These are phyloP conservation scores for Coenonympha glycerion DNA, from an alignment of 2,888 invertebrate genomes.

Conservation along the genomic window DNA sequence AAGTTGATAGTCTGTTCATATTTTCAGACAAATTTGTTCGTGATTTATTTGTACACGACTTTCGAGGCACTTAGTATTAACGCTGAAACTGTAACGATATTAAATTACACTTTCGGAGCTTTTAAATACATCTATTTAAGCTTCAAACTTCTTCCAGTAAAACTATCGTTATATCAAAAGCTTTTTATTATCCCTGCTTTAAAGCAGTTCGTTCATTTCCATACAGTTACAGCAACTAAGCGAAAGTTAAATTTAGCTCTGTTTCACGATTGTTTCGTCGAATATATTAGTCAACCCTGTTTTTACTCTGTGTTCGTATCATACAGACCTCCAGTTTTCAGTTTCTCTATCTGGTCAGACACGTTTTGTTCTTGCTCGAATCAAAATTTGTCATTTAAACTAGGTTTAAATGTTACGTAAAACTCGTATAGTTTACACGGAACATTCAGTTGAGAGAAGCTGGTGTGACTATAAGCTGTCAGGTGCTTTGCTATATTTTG, in stretches of 20 bases:
- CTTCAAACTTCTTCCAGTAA: not conserved
- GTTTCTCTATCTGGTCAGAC: slow-evolving; percentile 19
- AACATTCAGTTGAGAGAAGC: slow-evolving; percentile 48
- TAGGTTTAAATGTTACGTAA: slow-evolving; percentile 56
- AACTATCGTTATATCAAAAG: not conserved
- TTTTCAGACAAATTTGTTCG: too few relatives aligned
- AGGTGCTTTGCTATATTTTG: slow-evolving; percentile 42
- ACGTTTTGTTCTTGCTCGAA: slow-evolving; percentile 20
- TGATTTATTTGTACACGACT: too few relatives aligned
- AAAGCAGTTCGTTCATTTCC: not conserved
- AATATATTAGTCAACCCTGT: slow-evolving; percentile 24
- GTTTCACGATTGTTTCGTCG: slow-evolving; percentile 25
- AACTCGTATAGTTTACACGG: slow-evolving; percentile 48
- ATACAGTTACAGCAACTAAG: slow-evolving; percentile 15
- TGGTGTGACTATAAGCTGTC: slow-evolving; percentile 41
- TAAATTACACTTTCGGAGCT: not conserved
- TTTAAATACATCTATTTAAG: not conserved
- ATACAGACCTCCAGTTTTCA: slow-evolving; percentile 21
- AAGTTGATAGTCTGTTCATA: too few relatives aligned
- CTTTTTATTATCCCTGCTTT: not conserved
- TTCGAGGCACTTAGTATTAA: too few relatives aligned
- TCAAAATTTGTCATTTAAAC: slow-evolving; percentile 32
- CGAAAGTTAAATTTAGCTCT: slow-evolving; percentile 24
- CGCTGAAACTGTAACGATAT: not conserved
- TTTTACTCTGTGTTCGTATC: slow-evolving; percentile 25